Base-by-base conservation (phyloP, 2,797 vertebrate genomes). In the Sandelia bainsii region DNA sequence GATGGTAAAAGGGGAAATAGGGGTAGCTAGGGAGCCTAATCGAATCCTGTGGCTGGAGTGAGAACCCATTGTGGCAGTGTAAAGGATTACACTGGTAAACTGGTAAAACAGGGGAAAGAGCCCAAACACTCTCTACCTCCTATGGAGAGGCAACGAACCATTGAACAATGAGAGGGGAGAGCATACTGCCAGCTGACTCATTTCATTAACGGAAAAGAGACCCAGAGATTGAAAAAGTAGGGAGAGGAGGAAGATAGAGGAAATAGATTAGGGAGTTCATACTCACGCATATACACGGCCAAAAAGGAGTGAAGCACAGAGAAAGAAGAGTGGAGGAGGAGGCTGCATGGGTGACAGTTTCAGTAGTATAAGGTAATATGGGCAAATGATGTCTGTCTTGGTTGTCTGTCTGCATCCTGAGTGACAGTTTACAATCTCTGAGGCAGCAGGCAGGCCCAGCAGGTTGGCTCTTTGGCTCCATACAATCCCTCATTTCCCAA, bases 1-100 rank as follows among this genome's bases (percentile, higher is more conserved):
- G 77, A 52, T 72, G 74, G 72, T 29, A 40, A 42, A 48, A 52
- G 25, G 64, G 69, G 60, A 4, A 27, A 32, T 17, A 37, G 50
- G 77, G 72, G 66, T 54, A 75, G 83, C 76, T 79, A 40, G 88
- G 90, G 92, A 91, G 85, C 75, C 83, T 93, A 91, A 94, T 92
- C 85, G 91, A 89, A 88, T 91, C 92, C 90, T 79, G 89, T 74
- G 69, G 87, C 75, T 89, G 84, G 64, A 86, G 81, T 74, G 88
- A 89, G 89, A 83, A 80, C 75, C 90, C 80, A 92, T 94, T 95
- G 93, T 94, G 82, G 81, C 59, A 71, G 84, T 40, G 84, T 87
- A 72, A 82, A 90, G 93, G 94, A 95, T 95, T 94, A 95, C 92
- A 94, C 92, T 89, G 82, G 90, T 88, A 88, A 90, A 95, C 93